Percentiles rank a stretch among this genome's conserved stretches.
phyloP scores from a whole-genome alignment of 2,113 vertebrate species.

The Amia ocellicauda region DNA sequence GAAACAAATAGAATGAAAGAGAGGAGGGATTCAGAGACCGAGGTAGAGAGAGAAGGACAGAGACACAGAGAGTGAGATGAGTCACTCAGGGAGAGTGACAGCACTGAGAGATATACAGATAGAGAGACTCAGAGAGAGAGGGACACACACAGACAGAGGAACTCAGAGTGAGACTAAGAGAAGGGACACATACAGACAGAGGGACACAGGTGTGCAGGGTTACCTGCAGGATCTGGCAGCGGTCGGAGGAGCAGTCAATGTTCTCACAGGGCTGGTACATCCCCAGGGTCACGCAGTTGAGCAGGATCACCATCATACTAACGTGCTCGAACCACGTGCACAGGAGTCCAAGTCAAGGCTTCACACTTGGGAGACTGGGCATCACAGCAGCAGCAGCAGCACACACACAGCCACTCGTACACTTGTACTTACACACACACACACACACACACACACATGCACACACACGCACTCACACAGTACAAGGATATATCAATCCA shows the following conservation, averaged over 20 bases:
- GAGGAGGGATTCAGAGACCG: slow-evolving; percentile 7
- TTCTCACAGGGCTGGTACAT: slow-evolving; percentile 98
- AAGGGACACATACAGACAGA: not conserved
- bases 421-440: too few relatives aligned
- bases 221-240: slow-evolving; percentile 95
- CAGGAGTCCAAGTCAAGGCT: slow-evolving; percentile 69
- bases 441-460: not conserved
- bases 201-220: slow-evolving; percentile 23
- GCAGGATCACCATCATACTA: slow-evolving; percentile 94
- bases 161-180: not conserved
- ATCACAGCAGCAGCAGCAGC: slow-evolving; percentile 24
- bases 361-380: slow-evolving; percentile 48
- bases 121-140: slow-evolving; percentile 13
- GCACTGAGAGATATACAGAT: not conserved
- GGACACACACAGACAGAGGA: not conserved
- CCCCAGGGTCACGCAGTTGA: slow-evolving; percentile 94
- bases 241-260: slow-evolving; percentile 90
- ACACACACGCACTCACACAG: not conserved
- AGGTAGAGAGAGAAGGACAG: slow-evolving; percentile 5
- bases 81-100: not conserved
- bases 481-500: not conserved
- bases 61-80: not conserved
- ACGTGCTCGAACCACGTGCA: slow-evolving; percentile 91
- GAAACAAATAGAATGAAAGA: not conserved
- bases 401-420: too few relatives aligned